A percentile compares a stretch with the other conserved stretches of the same genome.
Evolutionary conservation across 2,113 vertebrate species (phyloP).

Genomic region (Mesitornis unicolor): DNA sequence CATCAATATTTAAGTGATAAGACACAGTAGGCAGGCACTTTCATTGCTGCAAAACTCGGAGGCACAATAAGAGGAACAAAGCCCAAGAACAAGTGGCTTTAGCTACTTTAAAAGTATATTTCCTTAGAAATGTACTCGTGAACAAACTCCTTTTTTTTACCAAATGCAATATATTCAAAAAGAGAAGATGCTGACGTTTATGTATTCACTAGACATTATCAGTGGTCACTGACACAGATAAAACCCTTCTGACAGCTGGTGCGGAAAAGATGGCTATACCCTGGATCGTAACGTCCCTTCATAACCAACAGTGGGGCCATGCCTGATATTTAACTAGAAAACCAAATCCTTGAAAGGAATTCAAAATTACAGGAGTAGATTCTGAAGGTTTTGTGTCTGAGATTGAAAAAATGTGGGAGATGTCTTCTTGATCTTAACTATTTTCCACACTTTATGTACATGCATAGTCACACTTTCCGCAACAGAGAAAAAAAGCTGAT

Average conservation of each 20-base stretch:
- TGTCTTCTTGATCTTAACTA: neutral
- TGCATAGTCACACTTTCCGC: neutral
- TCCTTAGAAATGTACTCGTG: neutral
- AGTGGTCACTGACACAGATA: neutral
- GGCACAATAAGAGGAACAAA: neutral
- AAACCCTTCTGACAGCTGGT: neutral
- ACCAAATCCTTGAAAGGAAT: neutral
- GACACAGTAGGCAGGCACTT: neutral
- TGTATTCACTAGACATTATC: neutral
- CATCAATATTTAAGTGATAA: constrained; percentile 62
- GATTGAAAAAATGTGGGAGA: neutral
- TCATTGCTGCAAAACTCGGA: neutral
- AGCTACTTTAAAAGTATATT: neutral
- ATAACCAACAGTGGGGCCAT: neutral
- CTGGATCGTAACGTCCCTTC: neutral
- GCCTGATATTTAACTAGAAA: neutral
- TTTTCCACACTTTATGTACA: neutral
- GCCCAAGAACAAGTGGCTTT: neutral
- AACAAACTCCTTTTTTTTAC: neutral
- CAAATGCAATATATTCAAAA: neutral
- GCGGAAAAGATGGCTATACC: neutral
- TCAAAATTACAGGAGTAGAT: neutral
- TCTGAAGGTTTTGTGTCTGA: neutral
- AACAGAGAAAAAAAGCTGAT: neutral
- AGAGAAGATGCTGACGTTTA: neutral